Base-by-base conservation (phyloP, 2,888 invertebrate species). In the Pardosa pseudoannulata region DNA sequence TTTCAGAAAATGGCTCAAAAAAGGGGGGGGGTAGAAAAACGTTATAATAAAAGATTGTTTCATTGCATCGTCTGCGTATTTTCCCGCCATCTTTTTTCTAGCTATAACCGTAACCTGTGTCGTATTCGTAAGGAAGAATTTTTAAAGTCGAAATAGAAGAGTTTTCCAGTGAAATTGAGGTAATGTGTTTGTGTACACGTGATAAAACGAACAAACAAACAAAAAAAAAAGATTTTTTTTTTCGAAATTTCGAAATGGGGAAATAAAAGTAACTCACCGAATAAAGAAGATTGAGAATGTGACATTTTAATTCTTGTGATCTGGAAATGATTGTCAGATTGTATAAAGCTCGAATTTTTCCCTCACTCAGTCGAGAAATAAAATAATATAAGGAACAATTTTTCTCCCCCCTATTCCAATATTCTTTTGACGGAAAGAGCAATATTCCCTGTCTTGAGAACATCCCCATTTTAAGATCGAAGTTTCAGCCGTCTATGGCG, bases 261-360 rank as follows among this genome's bases (percentile, higher is more conserved):
- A 46, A 56, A 56, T 56, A 56, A 56, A 62, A 56, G 27, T 11
- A 32, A 31, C 65, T 19, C 50, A 74, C 29, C 31, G 31, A 65
- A 62, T 74, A 85, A 79, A 79, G 50, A 79, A 68, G 68, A 74
- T 85, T 68, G 79, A 85, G 79, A 85, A 85, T 85, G 85, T 85
- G 85, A 85, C 85, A 85, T 79, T 85, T 85, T 85, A 85, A 85
- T 85, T 85, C 78, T 68, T 39, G 68, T 78, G 79, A 85, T 85
- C 79, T 85, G 79, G 74, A 85, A 85, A 79, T 79, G 73, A 79
- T 85, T 85, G 85, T 85, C 85, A 85, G 85, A 74, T 79, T 85
- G 85, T 85, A 85, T 85, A 79, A 85, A 83, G 76, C 85, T 73
- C 74, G 79, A 68, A 79, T 85, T 85, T n/a, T 85, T 79, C 79